Evolutionary conservation across 2,888 invertebrate genomes (phyloP).

Genomic region (Drosophila atroscutellata): DNA sequence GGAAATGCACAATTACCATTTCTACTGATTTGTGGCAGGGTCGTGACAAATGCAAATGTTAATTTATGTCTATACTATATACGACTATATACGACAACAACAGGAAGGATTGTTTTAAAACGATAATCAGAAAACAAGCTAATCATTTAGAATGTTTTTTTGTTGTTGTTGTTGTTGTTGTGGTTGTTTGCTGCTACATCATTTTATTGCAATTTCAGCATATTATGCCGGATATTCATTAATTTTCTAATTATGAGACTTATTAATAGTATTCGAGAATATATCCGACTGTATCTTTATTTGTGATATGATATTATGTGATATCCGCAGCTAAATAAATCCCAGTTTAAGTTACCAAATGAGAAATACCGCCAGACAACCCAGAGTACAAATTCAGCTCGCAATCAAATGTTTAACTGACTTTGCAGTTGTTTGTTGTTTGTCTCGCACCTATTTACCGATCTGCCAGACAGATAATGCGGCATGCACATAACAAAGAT

Average conservation of each 20-base stretch:
- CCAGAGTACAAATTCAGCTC: neutral
- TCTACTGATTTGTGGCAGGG: constrained; percentile 57
- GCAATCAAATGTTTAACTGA: constrained; percentile 39
- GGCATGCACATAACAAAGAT: constrained; percentile 30
- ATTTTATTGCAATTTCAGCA: neutral
- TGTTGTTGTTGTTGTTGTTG: too few species aligned
- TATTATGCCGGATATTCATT: constrained; percentile 17
- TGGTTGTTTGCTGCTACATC: neutral
- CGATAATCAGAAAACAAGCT: constrained; percentile 8
- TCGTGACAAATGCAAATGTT: constrained; percentile 63
- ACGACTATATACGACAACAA: constrained; percentile 16
- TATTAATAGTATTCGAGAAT: neutral
- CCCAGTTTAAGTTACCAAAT: neutral
- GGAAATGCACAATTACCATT: constrained; percentile 66
- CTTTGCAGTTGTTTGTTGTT: constrained; percentile 41
- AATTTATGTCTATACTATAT: constrained; percentile 28
- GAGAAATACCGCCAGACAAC: neutral
- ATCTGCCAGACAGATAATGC: constrained; percentile 40
- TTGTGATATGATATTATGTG: neutral
- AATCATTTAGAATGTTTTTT: constrained; percentile 5
- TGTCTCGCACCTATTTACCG: constrained; percentile 36
- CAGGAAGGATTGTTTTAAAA: constrained; percentile 29
- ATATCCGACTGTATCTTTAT: neutral
- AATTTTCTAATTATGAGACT: neutral
- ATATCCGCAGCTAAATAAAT: neutral